Conservation (phyloP, 2,797 vertebrate genomes). For the Thripadectes ignobilis region DNA sequence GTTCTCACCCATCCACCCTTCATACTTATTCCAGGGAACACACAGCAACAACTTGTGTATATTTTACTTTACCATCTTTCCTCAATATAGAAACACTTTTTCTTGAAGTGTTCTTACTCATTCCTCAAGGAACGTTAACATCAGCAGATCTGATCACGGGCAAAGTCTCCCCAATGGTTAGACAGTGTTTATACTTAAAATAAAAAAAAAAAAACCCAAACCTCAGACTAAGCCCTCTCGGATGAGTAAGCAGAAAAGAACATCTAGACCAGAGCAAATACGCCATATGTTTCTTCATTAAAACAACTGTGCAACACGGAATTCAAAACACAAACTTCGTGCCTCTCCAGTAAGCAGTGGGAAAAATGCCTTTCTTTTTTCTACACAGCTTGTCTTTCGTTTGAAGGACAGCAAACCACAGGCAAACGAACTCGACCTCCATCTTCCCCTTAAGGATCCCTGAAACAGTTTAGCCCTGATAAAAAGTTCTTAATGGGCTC, state of each 20-base stretch:
- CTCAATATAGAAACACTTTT: not conserved
- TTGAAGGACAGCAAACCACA: not conserved
- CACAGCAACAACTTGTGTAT: not conserved
- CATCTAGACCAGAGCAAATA: not conserved
- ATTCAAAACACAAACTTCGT: not conserved
- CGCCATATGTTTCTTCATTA: not conserved
- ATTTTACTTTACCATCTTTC: not conserved
- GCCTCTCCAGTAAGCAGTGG: not conserved
- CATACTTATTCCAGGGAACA: not conserved
- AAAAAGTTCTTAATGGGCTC: not conserved
- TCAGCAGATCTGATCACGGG: not conserved
- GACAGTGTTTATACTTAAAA: not conserved
- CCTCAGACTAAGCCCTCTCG: not conserved
- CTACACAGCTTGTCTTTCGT: not conserved
- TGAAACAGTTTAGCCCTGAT: not conserved
- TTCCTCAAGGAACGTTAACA: not conserved
- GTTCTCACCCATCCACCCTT: not conserved
- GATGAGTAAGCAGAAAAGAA: slow-evolving; percentile 41
- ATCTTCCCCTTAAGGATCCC: not conserved
- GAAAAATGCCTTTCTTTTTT: not conserved
- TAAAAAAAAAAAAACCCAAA: not conserved
- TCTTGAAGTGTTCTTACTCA: not conserved
- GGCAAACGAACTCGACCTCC: not conserved
- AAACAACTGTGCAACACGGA: not conserved
- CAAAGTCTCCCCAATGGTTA: not conserved